These are phyloP conservation scores for Druceiella hillmani DNA, from an alignment of 2,888 invertebrate genomes.

Conservation along the genomic window DNA sequence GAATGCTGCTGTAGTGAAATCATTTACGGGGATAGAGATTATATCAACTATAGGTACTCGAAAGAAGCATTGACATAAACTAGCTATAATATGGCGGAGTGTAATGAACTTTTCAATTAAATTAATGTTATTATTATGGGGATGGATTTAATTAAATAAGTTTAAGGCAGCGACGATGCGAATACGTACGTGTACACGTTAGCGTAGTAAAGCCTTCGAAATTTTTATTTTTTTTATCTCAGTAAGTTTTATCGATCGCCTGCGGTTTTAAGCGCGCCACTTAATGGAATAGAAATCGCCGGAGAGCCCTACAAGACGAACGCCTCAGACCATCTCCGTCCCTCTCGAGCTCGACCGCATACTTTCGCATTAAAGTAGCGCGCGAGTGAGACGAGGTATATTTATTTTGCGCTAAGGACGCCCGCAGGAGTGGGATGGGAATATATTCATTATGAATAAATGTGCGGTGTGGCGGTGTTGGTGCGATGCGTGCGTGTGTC, in stretches of 20 bases:
- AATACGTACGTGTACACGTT: too few species aligned
- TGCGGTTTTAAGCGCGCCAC: conserved; percentile 47
- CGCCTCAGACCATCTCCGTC: conserved; percentile 45
- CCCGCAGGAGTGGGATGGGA: conserved; percentile 48
- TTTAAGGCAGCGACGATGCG: too few species aligned
- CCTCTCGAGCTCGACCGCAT: conserved; percentile 37
- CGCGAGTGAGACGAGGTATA: conserved; percentile 46
- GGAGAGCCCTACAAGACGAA: conserved; percentile 47
- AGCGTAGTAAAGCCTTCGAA: too few species aligned
- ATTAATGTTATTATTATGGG: too few species aligned
- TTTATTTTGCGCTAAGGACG: conserved; percentile 54
- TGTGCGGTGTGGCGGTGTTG: conserved; percentile 45
- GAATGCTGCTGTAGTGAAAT: too few species aligned
- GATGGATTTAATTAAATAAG: too few species aligned
- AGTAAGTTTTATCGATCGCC: conserved; percentile 41
- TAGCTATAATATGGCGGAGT: too few species aligned
- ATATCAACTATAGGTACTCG: too few species aligned
- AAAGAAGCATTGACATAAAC: too few species aligned
- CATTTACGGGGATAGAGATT: too few species aligned
- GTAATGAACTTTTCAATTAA: too few species aligned
- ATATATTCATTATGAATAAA: conserved; percentile 55
- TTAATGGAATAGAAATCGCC: conserved; percentile 53
- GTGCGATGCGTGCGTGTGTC: conserved; percentile 35
- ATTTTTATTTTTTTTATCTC: too few species aligned
- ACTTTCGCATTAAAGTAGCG: conserved; percentile 36